A percentile compares a stretch with the other conserved stretches of the same genome.
Evolutionary conservation across 2,113 vertebrate species (phyloP).

Genomic region (Chamaea fasciata): DNA sequence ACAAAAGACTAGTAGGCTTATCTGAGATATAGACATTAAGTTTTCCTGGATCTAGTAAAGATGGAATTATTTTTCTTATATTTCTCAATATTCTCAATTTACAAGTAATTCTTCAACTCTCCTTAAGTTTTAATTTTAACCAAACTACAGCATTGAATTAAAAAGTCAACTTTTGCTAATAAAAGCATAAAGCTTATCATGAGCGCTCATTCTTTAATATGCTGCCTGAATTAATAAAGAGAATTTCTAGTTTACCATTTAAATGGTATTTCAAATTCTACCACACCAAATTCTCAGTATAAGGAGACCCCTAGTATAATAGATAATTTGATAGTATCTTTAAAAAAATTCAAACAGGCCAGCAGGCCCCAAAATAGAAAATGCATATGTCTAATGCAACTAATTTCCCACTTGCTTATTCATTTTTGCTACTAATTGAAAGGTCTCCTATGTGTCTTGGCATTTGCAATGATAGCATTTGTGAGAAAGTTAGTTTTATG

Average conservation of each 20-base stretch:
- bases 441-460: neutral
- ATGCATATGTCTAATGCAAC: neutral
- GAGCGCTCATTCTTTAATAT: neutral
- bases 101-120: neutral
- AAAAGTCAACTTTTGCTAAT: neutral
- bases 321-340: neutral
- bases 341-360: neutral
- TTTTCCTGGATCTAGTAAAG: neutral
- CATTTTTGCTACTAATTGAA: neutral
- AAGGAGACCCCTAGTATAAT: neutral
- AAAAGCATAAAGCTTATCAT: neutral
- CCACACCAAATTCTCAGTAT: neutral
- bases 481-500: constrained; percentile 33
- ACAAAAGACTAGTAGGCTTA: neutral
- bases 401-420: neutral
- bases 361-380: neutral
- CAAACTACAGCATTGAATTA: neutral
- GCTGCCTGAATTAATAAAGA: neutral
- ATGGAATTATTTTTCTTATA: neutral
- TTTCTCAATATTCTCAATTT: neutral
- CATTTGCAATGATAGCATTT: constrained; percentile 19
- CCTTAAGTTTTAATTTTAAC: neutral
- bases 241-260: neutral
- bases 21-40: neutral
- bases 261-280: neutral